Percentiles rank a stretch among this genome's conserved stretches.
phyloP scores from a whole-genome alignment of 2,797 vertebrate species.

The Australoheros facetus region DNA sequence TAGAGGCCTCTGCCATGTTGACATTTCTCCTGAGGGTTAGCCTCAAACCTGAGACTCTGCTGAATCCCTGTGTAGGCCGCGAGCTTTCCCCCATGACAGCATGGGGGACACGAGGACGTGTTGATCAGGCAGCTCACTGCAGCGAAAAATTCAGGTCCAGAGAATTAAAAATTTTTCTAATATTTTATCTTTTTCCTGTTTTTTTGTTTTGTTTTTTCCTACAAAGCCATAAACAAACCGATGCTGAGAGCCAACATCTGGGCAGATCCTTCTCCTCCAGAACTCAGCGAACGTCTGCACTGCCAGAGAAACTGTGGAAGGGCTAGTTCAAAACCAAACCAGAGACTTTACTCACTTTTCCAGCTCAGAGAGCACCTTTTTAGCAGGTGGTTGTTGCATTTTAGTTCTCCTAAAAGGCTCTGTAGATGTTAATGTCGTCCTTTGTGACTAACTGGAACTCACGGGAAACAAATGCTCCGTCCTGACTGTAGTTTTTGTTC shows the following conservation, averaged over 20 bases:
- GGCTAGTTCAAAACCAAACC: conserved; percentile 3
- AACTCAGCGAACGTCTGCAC: background rate
- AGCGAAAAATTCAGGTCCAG: background rate
- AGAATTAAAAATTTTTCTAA: background rate
- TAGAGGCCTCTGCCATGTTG: conserved; percentile 55
- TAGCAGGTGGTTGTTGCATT: background rate
- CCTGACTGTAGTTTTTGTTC: background rate
- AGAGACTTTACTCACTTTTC: background rate
- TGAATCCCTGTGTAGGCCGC: background rate
- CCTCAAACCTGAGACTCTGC: background rate
- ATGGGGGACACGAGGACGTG: background rate
- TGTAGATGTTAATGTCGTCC: background rate
- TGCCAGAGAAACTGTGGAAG: background rate
- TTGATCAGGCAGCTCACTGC: background rate
- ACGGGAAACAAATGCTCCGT: background rate
- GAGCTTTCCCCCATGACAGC: background rate
- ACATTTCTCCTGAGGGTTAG: background rate
- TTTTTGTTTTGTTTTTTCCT: background rate
- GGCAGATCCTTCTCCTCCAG: too few species aligned
- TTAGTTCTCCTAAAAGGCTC: background rate
- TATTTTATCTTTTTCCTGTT: background rate
- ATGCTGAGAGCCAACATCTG: background rate
- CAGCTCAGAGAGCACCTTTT: background rate
- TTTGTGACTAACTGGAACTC: conserved; percentile 1
- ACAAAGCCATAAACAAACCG: background rate